Percentiles rank a stretch among this genome's conserved stretches.
These are phyloP conservation scores for Brienomyrus brachyistius DNA, from an alignment of 2,113 vertebrate genomes.

Conservation along the genomic window DNA sequence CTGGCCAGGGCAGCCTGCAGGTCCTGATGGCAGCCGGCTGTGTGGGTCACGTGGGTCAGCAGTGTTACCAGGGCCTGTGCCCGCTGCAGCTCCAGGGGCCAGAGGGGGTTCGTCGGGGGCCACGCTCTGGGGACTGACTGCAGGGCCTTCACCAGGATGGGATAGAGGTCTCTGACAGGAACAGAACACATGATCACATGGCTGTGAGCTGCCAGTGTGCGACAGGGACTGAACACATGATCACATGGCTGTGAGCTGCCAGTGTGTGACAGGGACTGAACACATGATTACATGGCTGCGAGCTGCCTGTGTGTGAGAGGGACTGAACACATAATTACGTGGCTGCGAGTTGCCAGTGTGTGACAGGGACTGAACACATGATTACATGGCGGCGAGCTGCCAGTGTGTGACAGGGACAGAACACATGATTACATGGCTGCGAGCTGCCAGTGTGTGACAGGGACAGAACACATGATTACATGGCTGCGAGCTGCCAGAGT, in stretches of 20 bases:
- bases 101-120: constrained; percentile 27
- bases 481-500: too few species aligned
- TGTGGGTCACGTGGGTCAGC: constrained; percentile 75
- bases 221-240: neutral
- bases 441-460: too few species aligned
- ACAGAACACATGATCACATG: neutral
- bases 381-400: neutral
- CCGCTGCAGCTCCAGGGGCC: constrained; percentile 59
- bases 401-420: neutral
- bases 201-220: neutral
- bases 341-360: too few species aligned
- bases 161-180: constrained; percentile 77
- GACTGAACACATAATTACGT: too few species aligned
- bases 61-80: constrained; percentile 68
- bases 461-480: too few species aligned
- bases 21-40: constrained; percentile 64
- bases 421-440: too few species aligned
- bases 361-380: neutral
- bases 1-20: constrained; percentile 64
- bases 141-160: constrained; percentile 70
- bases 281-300: too few species aligned
- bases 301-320: too few species aligned
- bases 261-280: too few species aligned
- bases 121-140: constrained; percentile 60
- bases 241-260: too few species aligned